These are phyloP conservation scores for Azemiops feae DNA, from an alignment of 2,113 vertebrate genomes.

Conservation along the genomic window DNA sequence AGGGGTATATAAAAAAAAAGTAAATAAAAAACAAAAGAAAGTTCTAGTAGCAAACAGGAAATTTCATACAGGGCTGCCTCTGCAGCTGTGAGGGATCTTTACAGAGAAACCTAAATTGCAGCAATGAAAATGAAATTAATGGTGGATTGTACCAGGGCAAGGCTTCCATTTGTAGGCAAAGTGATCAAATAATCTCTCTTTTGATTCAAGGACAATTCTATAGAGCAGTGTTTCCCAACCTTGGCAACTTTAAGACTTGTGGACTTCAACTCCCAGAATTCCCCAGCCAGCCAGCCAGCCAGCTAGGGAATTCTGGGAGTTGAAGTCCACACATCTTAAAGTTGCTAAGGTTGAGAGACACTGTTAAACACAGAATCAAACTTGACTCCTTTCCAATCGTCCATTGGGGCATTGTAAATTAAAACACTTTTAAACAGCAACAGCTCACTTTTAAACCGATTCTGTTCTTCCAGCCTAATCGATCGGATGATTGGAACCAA, in stretches of 20 bases:
- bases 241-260: background rate
- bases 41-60: background rate
- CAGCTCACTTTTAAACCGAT: background rate
- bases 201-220: background rate
- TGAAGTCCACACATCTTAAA: background rate
- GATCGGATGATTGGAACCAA: background rate
- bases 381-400: background rate
- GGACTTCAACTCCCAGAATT: background rate
- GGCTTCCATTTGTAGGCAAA: background rate
- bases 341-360: too few species aligned
- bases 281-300: too few species aligned
- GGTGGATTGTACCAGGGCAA: background rate
- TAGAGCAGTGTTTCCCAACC: background rate
- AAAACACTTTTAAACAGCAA: background rate
- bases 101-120: background rate
- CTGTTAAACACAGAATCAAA: background rate
- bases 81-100: background rate
- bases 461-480: background rate
- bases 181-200: background rate
- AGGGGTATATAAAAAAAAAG: background rate
- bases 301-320: background rate
- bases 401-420: background rate
- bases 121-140: background rate
- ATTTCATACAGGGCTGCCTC: too few species aligned
- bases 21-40: background rate